These are phyloP conservation scores for Cataglyphis rosenhaueri DNA, from an alignment of 2,888 invertebrate species.

Conservation along the genomic window DNA sequence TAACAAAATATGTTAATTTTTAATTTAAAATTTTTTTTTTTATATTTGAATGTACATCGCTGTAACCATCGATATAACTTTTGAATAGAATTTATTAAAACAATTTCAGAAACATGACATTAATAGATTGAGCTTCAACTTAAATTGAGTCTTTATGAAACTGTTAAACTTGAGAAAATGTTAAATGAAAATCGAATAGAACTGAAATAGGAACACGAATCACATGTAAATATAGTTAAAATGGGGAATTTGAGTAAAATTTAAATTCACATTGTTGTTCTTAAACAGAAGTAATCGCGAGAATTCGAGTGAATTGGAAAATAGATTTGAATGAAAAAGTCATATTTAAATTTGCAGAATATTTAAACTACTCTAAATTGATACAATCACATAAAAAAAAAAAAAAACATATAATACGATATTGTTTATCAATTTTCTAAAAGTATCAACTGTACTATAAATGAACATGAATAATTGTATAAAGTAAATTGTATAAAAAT, in stretches of 20 bases:
- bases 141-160: slow-evolving; percentile 15
- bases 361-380: not conserved
- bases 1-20: not conserved
- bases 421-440: not conserved
- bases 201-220: slow-evolving; percentile 21
- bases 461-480: not conserved
- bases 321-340: slow-evolving; percentile 3
- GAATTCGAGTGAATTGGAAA: not conserved
- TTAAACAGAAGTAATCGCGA: slow-evolving; percentile 1
- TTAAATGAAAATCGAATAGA: slow-evolving; percentile 24
- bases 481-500: slow-evolving; percentile 15
- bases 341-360: slow-evolving; percentile 19
- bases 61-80: not conserved
- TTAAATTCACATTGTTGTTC: slow-evolving; percentile 35
- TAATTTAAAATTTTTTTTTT: not conserved
- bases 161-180: slow-evolving; percentile 29
- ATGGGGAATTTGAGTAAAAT: slow-evolving; percentile 21
- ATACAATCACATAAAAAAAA: not conserved
- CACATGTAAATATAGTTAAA: slow-evolving; percentile 37
- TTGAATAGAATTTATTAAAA: slow-evolving; percentile 21
- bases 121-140: slow-evolving; percentile 33
- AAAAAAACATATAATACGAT: not conserved
- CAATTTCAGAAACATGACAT: not conserved
- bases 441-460: not conserved
- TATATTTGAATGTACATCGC: not conserved